Evolutionary conservation across 2,113 vertebrate genomes (phyloP).

Genomic region (Phoxinus phoxinus): DNA sequence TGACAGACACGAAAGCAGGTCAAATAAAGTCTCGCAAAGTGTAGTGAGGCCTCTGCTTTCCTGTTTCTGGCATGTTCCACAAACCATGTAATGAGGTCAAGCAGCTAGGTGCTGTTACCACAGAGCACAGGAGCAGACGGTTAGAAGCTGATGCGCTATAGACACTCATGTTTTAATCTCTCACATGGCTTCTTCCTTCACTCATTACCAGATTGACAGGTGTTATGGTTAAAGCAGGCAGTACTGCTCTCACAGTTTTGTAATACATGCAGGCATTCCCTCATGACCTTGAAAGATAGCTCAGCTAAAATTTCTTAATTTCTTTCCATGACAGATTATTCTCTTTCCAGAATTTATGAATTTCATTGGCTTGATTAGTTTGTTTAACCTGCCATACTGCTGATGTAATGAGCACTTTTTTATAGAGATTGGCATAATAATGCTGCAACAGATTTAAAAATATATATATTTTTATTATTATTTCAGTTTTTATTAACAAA

Average conservation of each 20-base stretch:
- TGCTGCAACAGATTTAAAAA: neutral
- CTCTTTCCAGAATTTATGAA: neutral
- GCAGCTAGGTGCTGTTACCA: conserved; percentile 47
- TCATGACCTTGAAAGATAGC: neutral
- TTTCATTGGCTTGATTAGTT: neutral
- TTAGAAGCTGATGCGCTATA: conserved; percentile 1
- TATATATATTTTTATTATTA: no score
- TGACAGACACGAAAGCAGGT: neutral
- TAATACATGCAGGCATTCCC: neutral
- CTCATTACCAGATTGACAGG: conserved; percentile 26
- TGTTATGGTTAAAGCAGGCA: neutral
- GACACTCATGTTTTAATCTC: conserved; percentile 30
- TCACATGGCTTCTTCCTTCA: conserved; percentile 9
- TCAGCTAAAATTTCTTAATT: neutral
- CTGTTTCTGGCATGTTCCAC: conserved; percentile 28
- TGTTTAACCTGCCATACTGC: neutral
- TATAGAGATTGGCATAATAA: neutral
- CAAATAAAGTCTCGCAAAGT: neutral
- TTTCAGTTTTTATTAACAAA: no score
- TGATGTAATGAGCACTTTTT: neutral
- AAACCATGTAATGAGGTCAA: conserved; percentile 43
- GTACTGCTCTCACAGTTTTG: neutral
- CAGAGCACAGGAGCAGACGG: neutral
- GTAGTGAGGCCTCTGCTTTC: neutral
- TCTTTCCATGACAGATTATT: neutral